Percentiles rank a stretch among this genome's conserved stretches.
Evolutionary conservation across 2,113 vertebrate genomes (phyloP).

Genomic region (Gadus macrocephalus): DNA sequence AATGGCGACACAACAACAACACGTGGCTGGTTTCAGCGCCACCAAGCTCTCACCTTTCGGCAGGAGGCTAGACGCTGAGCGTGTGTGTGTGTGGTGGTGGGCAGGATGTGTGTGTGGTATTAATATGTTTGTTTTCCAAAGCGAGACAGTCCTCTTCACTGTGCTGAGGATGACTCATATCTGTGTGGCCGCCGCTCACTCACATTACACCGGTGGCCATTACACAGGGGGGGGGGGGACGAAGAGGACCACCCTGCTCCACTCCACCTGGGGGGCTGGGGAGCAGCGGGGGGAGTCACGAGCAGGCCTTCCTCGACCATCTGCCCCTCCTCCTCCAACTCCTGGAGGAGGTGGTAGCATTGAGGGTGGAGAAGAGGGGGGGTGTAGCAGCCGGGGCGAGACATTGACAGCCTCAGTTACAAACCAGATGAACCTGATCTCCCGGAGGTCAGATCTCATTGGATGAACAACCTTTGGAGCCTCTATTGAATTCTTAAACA

Average conservation of each 20-base stretch:
- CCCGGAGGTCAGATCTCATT: too few relatives aligned
- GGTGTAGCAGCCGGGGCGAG: neutral
- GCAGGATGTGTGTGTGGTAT: neutral
- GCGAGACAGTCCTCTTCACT: slow-evolving; percentile 53
- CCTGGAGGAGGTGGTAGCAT: too few relatives aligned
- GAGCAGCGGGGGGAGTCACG: neutral
- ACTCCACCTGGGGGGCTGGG: neutral
- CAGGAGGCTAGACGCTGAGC: neutral
- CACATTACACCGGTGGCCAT: slow-evolving; percentile 41
- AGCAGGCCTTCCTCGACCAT: too few relatives aligned
- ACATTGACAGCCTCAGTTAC: too few relatives aligned
- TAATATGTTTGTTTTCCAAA: slow-evolving; percentile 67
- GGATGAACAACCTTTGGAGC: too few relatives aligned
- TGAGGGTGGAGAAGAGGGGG: too few relatives aligned
- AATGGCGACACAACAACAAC: too few relatives aligned
- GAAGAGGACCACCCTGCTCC: slow-evolving; percentile 18
- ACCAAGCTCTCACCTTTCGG: slow-evolving; percentile 21
- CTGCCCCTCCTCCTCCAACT: too few relatives aligned
- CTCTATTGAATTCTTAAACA: too few relatives aligned
- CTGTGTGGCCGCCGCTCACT: slow-evolving; percentile 55
- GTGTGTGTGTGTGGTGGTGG: too few relatives aligned
- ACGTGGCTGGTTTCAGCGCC: slow-evolving; percentile 1
- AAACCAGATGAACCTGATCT: too few relatives aligned
- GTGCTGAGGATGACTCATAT: slow-evolving; percentile 64
- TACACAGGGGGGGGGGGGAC: slow-evolving; percentile 33